Conservation (phyloP, 2,113 vertebrate genomes). For the Trochalopteron elliotii region DNA sequence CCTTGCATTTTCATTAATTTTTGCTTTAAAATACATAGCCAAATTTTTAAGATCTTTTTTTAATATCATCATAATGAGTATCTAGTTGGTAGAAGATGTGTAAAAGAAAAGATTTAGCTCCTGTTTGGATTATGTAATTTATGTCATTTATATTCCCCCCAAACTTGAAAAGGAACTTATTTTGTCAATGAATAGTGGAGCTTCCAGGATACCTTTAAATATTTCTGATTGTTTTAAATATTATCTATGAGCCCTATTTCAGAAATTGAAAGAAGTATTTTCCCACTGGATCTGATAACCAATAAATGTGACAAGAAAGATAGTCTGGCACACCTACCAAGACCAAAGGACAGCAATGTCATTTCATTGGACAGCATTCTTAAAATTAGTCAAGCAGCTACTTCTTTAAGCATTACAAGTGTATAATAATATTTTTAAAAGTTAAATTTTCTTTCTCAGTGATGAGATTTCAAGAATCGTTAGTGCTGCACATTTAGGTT, state of each 20-base stretch:
- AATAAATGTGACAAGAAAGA: neutral
- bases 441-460: neutral
- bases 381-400: neutral
- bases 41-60: neutral
- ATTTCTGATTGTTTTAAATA: neutral
- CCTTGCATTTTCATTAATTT: neutral
- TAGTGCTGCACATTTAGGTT: neutral
- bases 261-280: neutral
- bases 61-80: neutral
- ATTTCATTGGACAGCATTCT: neutral
- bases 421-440: neutral
- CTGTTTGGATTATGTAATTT: neutral
- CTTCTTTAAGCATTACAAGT: neutral
- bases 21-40: neutral
- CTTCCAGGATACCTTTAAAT: neutral
- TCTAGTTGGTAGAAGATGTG: neutral
- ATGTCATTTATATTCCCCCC: neutral
- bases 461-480: neutral
- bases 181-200: neutral
- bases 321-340: neutral
- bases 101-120: neutral
- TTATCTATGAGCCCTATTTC: neutral
- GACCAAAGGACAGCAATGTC: neutral
- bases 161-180: neutral
- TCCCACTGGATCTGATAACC: neutral